A percentile compares a stretch with the other conserved stretches of the same genome.
phyloP scores from a whole-genome alignment of 2,797 vertebrate species.

The Malacoraja senta region DNA sequence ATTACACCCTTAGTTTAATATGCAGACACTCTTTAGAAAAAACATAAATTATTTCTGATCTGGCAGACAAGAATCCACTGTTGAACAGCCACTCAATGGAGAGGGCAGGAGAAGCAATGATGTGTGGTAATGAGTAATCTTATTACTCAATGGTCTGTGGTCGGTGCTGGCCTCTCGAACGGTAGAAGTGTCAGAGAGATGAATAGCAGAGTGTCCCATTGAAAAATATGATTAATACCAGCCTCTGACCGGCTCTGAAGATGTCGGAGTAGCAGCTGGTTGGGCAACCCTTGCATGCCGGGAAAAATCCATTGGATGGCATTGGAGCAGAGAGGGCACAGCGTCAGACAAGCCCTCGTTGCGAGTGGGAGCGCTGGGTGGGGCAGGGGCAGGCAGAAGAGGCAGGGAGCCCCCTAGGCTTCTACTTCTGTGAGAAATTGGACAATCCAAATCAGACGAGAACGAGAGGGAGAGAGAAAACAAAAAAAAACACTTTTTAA shows the following conservation, averaged over 20 bases:
- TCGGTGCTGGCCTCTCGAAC: constrained; percentile 87
- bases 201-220: constrained; percentile 99
- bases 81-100: constrained; percentile 97
- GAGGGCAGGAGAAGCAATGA: constrained; percentile 99
- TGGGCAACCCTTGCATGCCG: constrained; percentile 88
- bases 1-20: constrained; percentile 25
- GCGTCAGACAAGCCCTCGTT: constrained; percentile 84
- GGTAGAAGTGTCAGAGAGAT: constrained; percentile 99
- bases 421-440: constrained; percentile 48
- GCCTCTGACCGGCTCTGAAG: constrained; percentile 97
- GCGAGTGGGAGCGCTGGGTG: constrained; percentile 60
- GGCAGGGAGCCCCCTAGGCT: not conserved
- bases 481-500: constrained; percentile 61
- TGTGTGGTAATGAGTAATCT: constrained; percentile 99
- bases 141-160: constrained; percentile 99
- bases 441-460: constrained; percentile 52
- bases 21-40: constrained; percentile 46
- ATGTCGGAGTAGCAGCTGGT: constrained; percentile 99
- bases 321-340: constrained; percentile 96
- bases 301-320: constrained; percentile 68
- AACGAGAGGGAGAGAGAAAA: constrained; percentile 41
- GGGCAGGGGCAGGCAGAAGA: not conserved
- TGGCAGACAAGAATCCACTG: constrained; percentile 86
- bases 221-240: constrained; percentile 99
- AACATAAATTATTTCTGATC: constrained; percentile 94